A percentile compares a stretch with the other conserved stretches of the same genome.
Evolutionary conservation across 2,888 invertebrate species (phyloP).

Genomic region (Drosophila tripunctata): DNA sequence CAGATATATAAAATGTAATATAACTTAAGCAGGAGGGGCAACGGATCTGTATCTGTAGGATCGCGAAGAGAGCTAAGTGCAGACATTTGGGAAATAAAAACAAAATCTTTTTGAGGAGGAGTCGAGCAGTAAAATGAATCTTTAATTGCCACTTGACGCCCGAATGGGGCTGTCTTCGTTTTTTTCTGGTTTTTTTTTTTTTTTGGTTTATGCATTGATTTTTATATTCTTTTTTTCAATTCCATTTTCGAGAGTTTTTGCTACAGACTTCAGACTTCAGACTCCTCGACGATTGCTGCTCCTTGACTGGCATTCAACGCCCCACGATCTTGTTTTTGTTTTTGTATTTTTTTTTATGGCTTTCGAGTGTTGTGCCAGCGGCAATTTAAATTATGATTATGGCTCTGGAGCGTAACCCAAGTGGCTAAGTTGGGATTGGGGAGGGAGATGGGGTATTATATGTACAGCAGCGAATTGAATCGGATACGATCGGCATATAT

Average conservation of each 20-base stretch:
- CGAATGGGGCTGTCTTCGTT: constrained; percentile 25
- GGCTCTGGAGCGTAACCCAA: constrained; percentile 58
- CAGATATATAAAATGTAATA: constrained; percentile 4
- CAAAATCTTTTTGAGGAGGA: constrained; percentile 46
- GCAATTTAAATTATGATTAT: constrained; percentile 68
- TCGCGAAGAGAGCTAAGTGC: constrained; percentile 30
- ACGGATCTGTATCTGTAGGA: neutral
- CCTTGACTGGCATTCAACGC: constrained; percentile 27
- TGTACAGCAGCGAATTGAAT: constrained; percentile 1
- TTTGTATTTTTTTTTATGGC: constrained; percentile 39
- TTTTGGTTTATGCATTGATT: constrained; percentile 32
- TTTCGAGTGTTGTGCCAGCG: constrained; percentile 60
- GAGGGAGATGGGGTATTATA: no score
- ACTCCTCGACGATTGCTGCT: constrained; percentile 9
- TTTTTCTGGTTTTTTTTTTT: neutral
- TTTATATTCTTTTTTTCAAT: constrained; percentile 27
- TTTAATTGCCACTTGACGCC: constrained; percentile 68
- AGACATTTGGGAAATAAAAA: constrained; percentile 36
- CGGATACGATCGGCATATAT: constrained; percentile 6
- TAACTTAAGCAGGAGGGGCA: neutral
- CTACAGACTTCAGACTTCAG: constrained; percentile 17
- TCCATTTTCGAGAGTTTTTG: constrained; percentile 24
- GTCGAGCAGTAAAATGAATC: constrained; percentile 56
- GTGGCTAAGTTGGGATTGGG: constrained; percentile 39
- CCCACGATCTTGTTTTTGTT: constrained; percentile 25